Conservation (phyloP, 2,797 vertebrate species). For the Pteronotus mesoamericanus region DNA sequence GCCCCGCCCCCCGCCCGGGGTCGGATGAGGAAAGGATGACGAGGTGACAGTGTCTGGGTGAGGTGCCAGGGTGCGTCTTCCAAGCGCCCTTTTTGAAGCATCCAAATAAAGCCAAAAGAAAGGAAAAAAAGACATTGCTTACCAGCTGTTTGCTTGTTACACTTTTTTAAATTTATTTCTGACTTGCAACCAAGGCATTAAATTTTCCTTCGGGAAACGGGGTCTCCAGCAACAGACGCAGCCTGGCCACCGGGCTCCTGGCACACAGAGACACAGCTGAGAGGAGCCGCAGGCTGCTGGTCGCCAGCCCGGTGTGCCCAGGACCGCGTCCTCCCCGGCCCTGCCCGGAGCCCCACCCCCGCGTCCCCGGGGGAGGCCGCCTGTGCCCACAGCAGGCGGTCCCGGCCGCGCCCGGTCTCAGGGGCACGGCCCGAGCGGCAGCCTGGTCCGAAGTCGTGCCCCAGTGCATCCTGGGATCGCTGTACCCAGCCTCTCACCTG, state of each 20-base stretch:
- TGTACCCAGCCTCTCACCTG: fast-evolving
- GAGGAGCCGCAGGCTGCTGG: fast-evolving
- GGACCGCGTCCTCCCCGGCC: not conserved
- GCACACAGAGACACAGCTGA: not conserved
- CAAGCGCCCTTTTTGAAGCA: not conserved
- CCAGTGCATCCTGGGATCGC: fast-evolving
- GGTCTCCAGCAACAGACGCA: fast-evolving
- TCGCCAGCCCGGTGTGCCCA: fast-evolving
- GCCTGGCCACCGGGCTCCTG: fast-evolving
- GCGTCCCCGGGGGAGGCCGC: fast-evolving
- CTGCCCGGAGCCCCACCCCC: fast-evolving
- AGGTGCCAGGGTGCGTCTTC: fast-evolving
- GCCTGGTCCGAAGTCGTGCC: fast-evolving
- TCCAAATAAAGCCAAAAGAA: not conserved
- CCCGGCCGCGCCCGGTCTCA: fast-evolving
- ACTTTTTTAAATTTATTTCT: not conserved
- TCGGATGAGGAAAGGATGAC: not conserved
- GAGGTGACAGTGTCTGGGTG: not conserved
- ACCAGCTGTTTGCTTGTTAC: not conserved
- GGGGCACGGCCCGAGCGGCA: not conserved
- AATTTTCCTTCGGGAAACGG: not conserved
- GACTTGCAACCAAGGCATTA: not conserved
- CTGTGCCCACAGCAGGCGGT: fast-evolving
- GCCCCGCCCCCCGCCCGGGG: not conserved
- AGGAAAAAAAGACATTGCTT: not conserved